Base-by-base conservation (phyloP, 2,888 invertebrate genomes). In the Xanthorhoe spadicearia region DNA sequence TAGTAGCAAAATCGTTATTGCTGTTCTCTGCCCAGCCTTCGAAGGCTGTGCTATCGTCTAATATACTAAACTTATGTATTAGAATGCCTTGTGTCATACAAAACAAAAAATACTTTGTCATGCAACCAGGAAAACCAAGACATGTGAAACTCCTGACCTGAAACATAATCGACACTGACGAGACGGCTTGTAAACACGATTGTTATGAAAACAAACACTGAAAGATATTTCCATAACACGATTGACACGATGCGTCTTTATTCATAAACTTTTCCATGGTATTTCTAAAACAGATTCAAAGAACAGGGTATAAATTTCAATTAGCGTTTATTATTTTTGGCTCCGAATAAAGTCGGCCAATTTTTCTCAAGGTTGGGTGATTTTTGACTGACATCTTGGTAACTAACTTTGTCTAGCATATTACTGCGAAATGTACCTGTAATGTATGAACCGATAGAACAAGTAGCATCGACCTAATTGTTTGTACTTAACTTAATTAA, bases 221-320 rank as follows among this genome's bases (percentile, higher is more conserved):
- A 55, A 51, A 55, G 51, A 48, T 64, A 51, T 68, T 68, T 51
- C 58, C 68, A 68, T 61, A 68, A 68, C 64, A 68, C 28, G 32
- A 6, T 28, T 61, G 64, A 68, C 64, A 68, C 28, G 32, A 6
- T 28, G 50, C 19, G 43, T 64, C 32, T 54, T 58, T 62, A 23
- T 51, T 56, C 43, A 63, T 52, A 8, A 19, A 62, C 57, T 49
- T 53, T 43, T 61, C 58, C 43, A 50, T 64, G 18, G n/a, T 7
- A 17, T 0, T 15, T 0, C 5, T n/a, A n/a, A n/a, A n/a, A n/a
- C n/a, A n/a, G n/a, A n/a, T n/a, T n/a, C n/a, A n/a, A n/a, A n/a
- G n/a, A n/a, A n/a, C n/a, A n/a, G 15, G n/a, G n/a, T 46, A 46
- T 46, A 46, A 46, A 46, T 46, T 46, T 46, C 13, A 46, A 46